Percentiles rank a stretch among this genome's conserved stretches.
phyloP scores from a whole-genome alignment of 1,140 invertebrate genomes.

The Sycophila sp. region DNA sequence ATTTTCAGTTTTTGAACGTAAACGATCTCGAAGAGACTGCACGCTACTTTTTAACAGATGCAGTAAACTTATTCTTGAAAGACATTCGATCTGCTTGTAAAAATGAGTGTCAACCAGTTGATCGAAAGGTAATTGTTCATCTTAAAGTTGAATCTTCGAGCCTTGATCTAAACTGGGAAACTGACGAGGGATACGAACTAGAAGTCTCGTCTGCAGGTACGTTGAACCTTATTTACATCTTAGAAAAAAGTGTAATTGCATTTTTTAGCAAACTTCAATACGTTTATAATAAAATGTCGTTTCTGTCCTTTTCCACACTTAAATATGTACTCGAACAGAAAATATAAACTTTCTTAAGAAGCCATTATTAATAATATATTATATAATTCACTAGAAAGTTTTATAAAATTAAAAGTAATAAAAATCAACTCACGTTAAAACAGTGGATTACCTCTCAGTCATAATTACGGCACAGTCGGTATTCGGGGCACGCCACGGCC shows the following conservation, averaged over 20 bases:
- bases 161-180: conserved; percentile 69
- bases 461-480: conserved; percentile 73
- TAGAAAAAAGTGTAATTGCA: no score
- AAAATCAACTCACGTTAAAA: no score
- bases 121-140: conserved; percentile 67
- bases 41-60: conserved; percentile 64
- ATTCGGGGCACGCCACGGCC: conserved; percentile 80
- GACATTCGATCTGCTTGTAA: conserved; percentile 70
- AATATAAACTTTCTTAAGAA: no score
- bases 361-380: no score
- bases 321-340: no score
- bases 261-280: no score
- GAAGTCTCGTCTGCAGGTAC: conserved; percentile 69
- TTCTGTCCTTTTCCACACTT: not conserved
- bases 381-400: no score
- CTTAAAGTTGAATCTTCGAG: conserved; percentile 64
- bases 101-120: conserved; percentile 64
- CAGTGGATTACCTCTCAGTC: conserved; percentile 67
- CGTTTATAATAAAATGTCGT: no score
- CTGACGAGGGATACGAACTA: conserved; percentile 74
- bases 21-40: conserved; percentile 37
- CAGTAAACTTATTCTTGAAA: conserved; percentile 66
- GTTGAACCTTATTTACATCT: not conserved
- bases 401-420: no score
- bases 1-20: conserved; percentile 58